phyloP scores from a whole-genome alignment of 2,113 vertebrate genomes.

The Pandion haliaetus region DNA sequence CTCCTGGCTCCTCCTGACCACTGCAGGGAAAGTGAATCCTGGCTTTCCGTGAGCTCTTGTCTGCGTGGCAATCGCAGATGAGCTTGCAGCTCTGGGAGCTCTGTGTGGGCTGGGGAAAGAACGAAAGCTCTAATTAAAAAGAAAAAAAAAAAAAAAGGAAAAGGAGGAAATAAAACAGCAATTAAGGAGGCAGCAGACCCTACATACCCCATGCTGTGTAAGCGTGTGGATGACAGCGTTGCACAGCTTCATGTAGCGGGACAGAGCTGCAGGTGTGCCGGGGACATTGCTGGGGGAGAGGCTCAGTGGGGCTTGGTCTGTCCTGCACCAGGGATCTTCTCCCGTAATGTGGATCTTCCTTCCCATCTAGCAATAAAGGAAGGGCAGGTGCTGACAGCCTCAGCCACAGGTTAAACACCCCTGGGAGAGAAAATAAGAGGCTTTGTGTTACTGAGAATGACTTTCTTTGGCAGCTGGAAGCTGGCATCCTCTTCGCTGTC shows the following conservation, averaged over 20 bases:
- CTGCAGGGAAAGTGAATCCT: background rate
- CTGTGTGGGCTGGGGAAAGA: slow-evolving; percentile 19
- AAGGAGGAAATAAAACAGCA: background rate
- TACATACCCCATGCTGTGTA: background rate
- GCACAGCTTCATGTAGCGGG: background rate
- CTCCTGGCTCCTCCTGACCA: background rate
- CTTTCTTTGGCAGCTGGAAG: background rate
- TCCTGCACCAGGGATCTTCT: background rate
- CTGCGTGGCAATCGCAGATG: background rate
- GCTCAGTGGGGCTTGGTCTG: background rate
- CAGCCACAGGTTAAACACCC: background rate
- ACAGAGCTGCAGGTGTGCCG: background rate
- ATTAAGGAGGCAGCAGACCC: background rate
- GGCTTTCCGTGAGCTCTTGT: background rate
- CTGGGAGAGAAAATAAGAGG: background rate
- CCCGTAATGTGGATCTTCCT: background rate
- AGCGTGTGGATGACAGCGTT: background rate
- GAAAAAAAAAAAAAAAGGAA: background rate
- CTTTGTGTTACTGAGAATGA: background rate
- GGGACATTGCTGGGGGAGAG: background rate
- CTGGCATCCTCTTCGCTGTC: background rate
- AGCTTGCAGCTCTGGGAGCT: background rate
- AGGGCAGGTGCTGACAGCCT: background rate
- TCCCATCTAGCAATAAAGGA: background rate
- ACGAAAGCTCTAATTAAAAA: background rate